Base-by-base conservation (phyloP, 2,888 invertebrate genomes). In the Hymenopus coronatus region DNA sequence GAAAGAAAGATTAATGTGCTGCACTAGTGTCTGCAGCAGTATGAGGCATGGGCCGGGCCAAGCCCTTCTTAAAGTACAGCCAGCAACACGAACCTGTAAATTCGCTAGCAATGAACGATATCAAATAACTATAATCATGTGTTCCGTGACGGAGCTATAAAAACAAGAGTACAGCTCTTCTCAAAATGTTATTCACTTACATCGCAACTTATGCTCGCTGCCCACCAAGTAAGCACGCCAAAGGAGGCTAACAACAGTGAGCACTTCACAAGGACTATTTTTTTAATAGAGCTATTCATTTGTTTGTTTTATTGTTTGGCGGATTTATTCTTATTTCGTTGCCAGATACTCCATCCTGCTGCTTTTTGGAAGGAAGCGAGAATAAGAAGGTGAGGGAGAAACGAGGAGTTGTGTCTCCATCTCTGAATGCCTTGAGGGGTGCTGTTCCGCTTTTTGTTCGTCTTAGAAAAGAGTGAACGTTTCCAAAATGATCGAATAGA, bases 121-220 rank as follows among this genome's bases (percentile, higher is more conserved):
- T 81, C 86, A 86, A 86, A 86, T 86, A 46, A 86, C 86, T 86
- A 81, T 86, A 86, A 86, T 86, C 86, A 86, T 54, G 40, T 54
- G 70, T 28, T 86, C 86, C 86, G 81, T 86, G 86, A 86, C 81
- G 81, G 81, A 28, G 70, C 28, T 86, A 86, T 81, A 86, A 86
- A 86, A 54, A 86, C 46, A 70, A 70, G 54, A 4, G 86, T 86
- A 86, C 81, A 86, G 46, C 28, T 70, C 54, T 20, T 20, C 20
- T 25, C 54, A 70, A 70, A 15, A 25, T 70, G 54, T 25, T 70
- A 6, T 70, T 6, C 15, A 20, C 20, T 6, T 70, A 7, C 25
- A 15, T 25, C 3, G 20, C 54, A 70, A 15, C 25, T 25, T 6
- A 25, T 20, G 3, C 20, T 20, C 4, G 14, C 3, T 2, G 20